A percentile compares a stretch with the other conserved stretches of the same genome.
Conservation (phyloP, 1,140 invertebrate species). For the Atopsyche davidsoni region DNA sequence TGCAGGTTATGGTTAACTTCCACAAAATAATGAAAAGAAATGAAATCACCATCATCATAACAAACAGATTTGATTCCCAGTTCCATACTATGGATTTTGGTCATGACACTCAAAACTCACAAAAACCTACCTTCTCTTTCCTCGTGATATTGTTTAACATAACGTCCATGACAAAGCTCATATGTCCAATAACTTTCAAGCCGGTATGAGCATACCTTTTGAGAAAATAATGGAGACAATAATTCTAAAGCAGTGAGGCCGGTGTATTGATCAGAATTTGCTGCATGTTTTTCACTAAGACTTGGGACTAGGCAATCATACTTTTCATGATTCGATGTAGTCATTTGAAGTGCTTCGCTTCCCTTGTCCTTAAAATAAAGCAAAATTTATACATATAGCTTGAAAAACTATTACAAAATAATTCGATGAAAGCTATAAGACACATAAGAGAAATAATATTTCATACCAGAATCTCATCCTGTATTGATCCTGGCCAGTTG, state of each 20-base stretch:
- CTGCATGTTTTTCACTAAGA: constrained; percentile 51
- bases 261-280: constrained; percentile 53
- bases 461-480: constrained; percentile 45
- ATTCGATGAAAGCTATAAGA: background rate
- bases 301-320: constrained; percentile 73
- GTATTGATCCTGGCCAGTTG: constrained; percentile 65
- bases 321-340: constrained; percentile 60
- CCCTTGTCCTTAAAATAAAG: constrained; percentile 40
- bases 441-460: constrained; percentile 18
- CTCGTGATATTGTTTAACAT: constrained; percentile 92
- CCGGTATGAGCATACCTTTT: constrained; percentile 74
- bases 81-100: too few relatives aligned
- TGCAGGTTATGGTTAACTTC: too few relatives aligned
- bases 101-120: too few relatives aligned
- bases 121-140: constrained; percentile 72
- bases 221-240: constrained; percentile 67
- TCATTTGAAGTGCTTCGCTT: constrained; percentile 51
- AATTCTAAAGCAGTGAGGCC: constrained; percentile 72
- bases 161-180: constrained; percentile 89
- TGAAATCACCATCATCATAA: too few relatives aligned
- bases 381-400: too few relatives aligned
- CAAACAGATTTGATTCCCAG: too few relatives aligned
- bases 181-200: constrained; percentile 96
- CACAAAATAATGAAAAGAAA: too few relatives aligned
- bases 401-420: constrained; percentile 2